phyloP scores from a whole-genome alignment of 2,888 invertebrate species.

The Heliconius charithonia region DNA sequence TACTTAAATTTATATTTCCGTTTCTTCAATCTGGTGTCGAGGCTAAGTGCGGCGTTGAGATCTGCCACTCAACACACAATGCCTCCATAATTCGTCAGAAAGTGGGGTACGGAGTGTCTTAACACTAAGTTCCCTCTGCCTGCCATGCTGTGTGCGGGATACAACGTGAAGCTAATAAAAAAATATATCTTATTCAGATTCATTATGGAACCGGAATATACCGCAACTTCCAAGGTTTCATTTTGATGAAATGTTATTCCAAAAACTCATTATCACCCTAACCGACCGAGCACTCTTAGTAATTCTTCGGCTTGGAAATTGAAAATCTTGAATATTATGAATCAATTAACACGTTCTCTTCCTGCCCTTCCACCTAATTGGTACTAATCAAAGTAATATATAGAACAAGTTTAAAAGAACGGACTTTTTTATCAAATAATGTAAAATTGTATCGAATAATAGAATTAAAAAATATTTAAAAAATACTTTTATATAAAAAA shows the following conservation, averaged over 20 bases:
- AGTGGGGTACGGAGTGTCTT: too few relatives aligned
- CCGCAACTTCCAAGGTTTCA: slow-evolving; percentile 64
- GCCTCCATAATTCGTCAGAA: too few relatives aligned
- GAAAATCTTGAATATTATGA: slow-evolving; percentile 76
- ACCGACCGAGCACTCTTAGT: slow-evolving; percentile 72
- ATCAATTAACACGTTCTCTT: slow-evolving; percentile 56
- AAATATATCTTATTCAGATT: slow-evolving; percentile 34
- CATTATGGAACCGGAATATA: slow-evolving; percentile 54
- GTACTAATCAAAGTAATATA: slow-evolving; percentile 47
- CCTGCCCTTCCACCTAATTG: slow-evolving; percentile 24
- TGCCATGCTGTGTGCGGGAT: too few relatives aligned
- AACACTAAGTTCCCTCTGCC: too few relatives aligned
- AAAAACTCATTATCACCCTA: slow-evolving; percentile 79
- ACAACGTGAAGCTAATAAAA: too few relatives aligned
- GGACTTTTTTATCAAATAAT: background rate
- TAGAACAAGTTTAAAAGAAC: background rate
- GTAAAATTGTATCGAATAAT: background rate
- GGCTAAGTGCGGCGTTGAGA: too few relatives aligned
- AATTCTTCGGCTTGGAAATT: slow-evolving; percentile 61
- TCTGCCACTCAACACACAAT: too few relatives aligned
- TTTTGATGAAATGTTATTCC: slow-evolving; percentile 74
- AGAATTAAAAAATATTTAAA: too few relatives aligned
- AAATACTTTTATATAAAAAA: too few relatives aligned
- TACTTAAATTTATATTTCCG: too few relatives aligned
- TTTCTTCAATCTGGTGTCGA: too few relatives aligned